These are phyloP conservation scores for Philhelius pedissequus DNA, from an alignment of 2,888 invertebrate species.

Conservation along the genomic window DNA sequence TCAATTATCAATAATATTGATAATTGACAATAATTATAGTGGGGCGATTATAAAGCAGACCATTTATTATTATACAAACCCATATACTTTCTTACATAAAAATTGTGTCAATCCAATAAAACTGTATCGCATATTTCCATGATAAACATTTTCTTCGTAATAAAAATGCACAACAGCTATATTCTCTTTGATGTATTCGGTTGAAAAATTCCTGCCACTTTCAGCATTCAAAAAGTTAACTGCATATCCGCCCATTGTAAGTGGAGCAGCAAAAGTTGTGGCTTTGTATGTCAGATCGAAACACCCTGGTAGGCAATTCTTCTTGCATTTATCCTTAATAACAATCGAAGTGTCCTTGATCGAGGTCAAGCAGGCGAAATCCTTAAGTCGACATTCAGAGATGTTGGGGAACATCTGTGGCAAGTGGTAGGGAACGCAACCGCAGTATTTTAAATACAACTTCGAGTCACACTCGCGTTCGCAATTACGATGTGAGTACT, in stretches of 20 bases:
- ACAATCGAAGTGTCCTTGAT: conserved; percentile 70
- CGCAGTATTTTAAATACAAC: conserved; percentile 65
- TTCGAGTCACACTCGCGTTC: conserved; percentile 82
- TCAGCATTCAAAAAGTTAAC: conserved; percentile 67
- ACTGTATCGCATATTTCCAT: conserved; percentile 81
- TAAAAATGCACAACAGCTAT: conserved; percentile 87
- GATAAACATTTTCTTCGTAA: conserved; percentile 79
- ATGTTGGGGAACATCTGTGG: conserved; percentile 83
- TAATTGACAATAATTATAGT: too few relatives aligned
- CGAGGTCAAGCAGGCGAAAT: conserved; percentile 82
- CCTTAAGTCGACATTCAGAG: conserved; percentile 84
- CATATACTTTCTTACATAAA: conserved; percentile 85
- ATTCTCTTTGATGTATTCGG: conserved; percentile 79
- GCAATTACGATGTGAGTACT: conserved; percentile 81
- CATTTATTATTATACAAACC: too few relatives aligned
- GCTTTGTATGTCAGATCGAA: conserved; percentile 85
- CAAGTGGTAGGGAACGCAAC: conserved; percentile 74
- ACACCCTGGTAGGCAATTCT: conserved; percentile 85
- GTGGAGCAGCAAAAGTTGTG: conserved; percentile 81
- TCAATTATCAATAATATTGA: too few relatives aligned
- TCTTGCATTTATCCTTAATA: conserved; percentile 69
- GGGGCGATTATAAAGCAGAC: too few relatives aligned
- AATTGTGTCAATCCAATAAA: conserved; percentile 88
- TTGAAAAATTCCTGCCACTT: conserved; percentile 57
- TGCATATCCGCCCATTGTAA: conserved; percentile 73